Percentiles rank a stretch among this genome's conserved stretches.
These are phyloP conservation scores for Sogatella furcifera DNA, from an alignment of 1,140 invertebrate genomes.

Conservation along the genomic window DNA sequence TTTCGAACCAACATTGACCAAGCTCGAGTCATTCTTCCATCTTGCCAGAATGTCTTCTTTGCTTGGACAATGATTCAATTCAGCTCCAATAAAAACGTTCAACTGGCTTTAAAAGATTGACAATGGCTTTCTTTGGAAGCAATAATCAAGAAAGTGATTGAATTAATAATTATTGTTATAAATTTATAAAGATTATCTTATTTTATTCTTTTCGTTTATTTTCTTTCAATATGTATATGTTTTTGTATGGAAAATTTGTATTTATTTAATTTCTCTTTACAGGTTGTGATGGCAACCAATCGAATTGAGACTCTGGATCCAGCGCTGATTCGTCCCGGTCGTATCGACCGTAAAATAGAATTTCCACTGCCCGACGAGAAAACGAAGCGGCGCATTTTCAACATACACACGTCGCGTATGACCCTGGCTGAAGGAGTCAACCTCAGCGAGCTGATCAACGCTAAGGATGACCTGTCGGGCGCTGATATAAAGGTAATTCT, in stretches of 20 bases:
- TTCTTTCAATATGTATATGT: too few relatives aligned
- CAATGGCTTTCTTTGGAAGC: too few relatives aligned
- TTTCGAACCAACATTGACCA: too few relatives aligned
- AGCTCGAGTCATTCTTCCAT: too few relatives aligned
- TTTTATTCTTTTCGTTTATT: too few relatives aligned
- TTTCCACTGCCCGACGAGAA: slow-evolving; percentile 99
- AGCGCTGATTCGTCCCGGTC: slow-evolving; percentile 93
- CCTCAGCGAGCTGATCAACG: slow-evolving; percentile 95
- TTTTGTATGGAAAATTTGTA: neutral
- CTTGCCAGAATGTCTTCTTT: too few relatives aligned
- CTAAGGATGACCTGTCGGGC: slow-evolving; percentile 98
- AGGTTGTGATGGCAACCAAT: slow-evolving; percentile 99
- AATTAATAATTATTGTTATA: too few relatives aligned
- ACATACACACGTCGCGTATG: slow-evolving; percentile 97
- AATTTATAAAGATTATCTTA: too few relatives aligned
- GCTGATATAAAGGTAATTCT: slow-evolving; percentile 70
- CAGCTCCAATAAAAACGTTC: too few relatives aligned
- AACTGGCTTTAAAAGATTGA: too few relatives aligned
- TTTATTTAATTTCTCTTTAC: slow-evolving; percentile 22
- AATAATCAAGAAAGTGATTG: too few relatives aligned
- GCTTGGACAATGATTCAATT: too few relatives aligned
- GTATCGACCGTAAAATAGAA: slow-evolving; percentile 99
- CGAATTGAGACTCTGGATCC: slow-evolving; percentile 98
- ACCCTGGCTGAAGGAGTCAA: slow-evolving; percentile 96
- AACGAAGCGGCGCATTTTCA: slow-evolving; percentile 95